Evolutionary conservation across 2,888 invertebrate species (phyloP).

Genomic region (Thereva nobilitata): DNA sequence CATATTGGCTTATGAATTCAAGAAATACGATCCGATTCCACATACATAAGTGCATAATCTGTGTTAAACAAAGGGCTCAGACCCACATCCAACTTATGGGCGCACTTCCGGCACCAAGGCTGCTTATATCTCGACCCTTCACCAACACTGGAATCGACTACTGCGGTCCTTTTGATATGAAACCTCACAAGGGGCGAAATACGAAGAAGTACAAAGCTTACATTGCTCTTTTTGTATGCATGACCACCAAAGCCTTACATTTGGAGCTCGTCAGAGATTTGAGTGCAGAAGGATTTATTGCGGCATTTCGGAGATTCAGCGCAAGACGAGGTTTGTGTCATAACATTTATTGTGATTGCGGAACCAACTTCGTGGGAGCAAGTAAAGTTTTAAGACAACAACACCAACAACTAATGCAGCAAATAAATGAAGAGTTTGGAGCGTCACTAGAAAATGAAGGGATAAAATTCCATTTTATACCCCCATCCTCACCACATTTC

Average conservation of each 20-base stretch:
- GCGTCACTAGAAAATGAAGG: not conserved
- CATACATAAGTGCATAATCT: conserved; percentile 36
- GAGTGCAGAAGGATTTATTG: not conserved
- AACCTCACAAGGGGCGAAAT: not conserved
- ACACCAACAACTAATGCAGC: not conserved
- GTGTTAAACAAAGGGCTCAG: conserved; percentile 14
- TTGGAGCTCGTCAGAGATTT: not conserved
- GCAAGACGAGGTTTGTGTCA: not conserved
- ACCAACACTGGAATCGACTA: not conserved
- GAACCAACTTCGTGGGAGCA: conserved; percentile 4
- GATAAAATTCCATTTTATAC: conserved; percentile 47
- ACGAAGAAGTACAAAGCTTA: not conserved
- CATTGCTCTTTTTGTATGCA: not conserved
- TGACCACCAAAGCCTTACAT: not conserved
- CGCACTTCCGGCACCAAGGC: no score
- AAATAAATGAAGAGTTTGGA: not conserved
- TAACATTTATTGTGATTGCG: not conserved
- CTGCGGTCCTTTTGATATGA: not conserved
- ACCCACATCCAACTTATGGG: no score
- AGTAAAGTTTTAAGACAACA: not conserved
- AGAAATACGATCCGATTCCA: conserved; percentile 23
- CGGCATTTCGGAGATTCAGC: not conserved
- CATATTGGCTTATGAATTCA: conserved; percentile 44
- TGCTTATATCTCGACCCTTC: not conserved
- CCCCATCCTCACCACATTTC: conserved; percentile 47